Evolutionary conservation across 2,888 invertebrate genomes (phyloP).

Genomic region (Xylota segnis): DNA sequence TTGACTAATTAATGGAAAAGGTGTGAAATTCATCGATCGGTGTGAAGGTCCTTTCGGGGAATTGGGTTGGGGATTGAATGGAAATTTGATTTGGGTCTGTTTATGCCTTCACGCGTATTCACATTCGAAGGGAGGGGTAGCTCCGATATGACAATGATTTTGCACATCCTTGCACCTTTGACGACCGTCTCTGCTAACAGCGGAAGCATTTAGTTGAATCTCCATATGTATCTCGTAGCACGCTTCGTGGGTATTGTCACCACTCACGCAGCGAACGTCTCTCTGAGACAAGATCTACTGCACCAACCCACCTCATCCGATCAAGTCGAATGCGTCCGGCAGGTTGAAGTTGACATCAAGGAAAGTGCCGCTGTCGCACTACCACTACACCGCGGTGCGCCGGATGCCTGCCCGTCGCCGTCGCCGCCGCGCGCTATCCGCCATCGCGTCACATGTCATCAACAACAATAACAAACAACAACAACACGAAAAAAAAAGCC

Average conservation of each 20-base stretch:
- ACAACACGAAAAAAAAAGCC: conserved; percentile 25
- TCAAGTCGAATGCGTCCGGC: conserved; percentile 48
- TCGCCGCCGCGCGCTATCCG: not conserved
- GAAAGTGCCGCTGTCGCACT: conserved; percentile 35
- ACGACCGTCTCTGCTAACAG: conserved; percentile 2
- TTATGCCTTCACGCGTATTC: conserved; percentile 1
- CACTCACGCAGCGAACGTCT: conserved; percentile 10
- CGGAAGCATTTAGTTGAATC: conserved; percentile 21
- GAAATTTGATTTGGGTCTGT: conserved; percentile 20
- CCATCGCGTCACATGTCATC: conserved; percentile 36
- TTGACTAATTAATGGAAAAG: conserved; percentile 68
- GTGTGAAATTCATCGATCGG: conserved; percentile 57
- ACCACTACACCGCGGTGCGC: too few relatives aligned
- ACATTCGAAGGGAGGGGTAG: not conserved
- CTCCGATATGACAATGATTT: not conserved
- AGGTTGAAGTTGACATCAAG: conserved; percentile 45
- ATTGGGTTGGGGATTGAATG: conserved; percentile 1
- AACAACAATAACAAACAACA: conserved; percentile 17
- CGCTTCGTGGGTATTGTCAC: conserved; percentile 40
- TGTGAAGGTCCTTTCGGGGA: not conserved
- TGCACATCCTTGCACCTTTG: not conserved
- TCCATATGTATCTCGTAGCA: not conserved
- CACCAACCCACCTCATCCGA: not conserved
- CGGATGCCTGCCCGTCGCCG: too few relatives aligned
- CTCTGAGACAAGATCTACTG: conserved; percentile 19